phyloP scores from a whole-genome alignment of 2,797 vertebrate species.

The Fistularia commersonii region DNA sequence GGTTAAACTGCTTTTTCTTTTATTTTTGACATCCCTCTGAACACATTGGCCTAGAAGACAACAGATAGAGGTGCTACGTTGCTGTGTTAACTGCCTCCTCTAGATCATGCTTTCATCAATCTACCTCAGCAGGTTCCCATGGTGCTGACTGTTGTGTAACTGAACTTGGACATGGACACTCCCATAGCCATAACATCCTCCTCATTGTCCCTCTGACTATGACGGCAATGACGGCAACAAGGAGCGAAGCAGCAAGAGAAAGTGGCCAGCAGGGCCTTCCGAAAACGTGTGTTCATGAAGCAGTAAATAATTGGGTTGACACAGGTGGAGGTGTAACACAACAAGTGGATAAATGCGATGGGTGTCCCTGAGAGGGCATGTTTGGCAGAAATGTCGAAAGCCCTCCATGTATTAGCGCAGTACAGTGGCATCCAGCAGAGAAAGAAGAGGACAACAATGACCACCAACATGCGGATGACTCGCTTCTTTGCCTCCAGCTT shows the following conservation, averaged over 20 bases:
- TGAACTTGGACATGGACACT: constrained; percentile 88
- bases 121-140: constrained; percentile 78
- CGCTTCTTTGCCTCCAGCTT: constrained; percentile 91
- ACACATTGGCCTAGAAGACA: constrained; percentile 24
- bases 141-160: constrained; percentile 94
- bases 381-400: constrained; percentile 81
- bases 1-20: no score
- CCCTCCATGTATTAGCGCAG: constrained; percentile 90
- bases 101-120: constrained; percentile 17
- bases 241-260: constrained; percentile 76
- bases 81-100: constrained; percentile 35
- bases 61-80: constrained; percentile 30
- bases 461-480: constrained; percentile 93
- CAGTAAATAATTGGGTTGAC: constrained; percentile 96
- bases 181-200: constrained; percentile 80
- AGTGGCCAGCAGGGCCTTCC: constrained; percentile 82
- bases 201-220: constrained; percentile 65
- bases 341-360: constrained; percentile 92
- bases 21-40: constrained; percentile 4
- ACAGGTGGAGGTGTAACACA: constrained; percentile 88
- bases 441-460: constrained; percentile 91
- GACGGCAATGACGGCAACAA: constrained; percentile 52
- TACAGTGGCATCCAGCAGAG: constrained; percentile 95
- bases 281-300: constrained; percentile 98
- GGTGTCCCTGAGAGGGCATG: constrained; percentile 83